These are phyloP conservation scores for Carassius auratus DNA, from an alignment of 2,113 vertebrate species.

Conservation along the genomic window DNA sequence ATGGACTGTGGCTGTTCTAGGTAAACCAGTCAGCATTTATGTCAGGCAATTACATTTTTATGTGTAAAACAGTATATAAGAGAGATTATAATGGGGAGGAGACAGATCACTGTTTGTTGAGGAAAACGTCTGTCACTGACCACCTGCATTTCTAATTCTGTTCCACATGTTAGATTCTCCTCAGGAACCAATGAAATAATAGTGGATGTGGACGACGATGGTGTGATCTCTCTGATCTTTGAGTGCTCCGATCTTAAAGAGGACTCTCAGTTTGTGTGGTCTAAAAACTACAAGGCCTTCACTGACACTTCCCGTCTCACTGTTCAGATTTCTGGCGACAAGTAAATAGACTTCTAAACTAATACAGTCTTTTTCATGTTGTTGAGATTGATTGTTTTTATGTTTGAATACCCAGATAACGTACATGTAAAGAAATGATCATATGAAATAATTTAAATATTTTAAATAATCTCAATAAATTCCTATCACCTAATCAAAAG, in stretches of 20 bases:
- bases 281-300: constrained; percentile 89
- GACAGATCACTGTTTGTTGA: neutral
- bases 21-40: constrained; percentile 67
- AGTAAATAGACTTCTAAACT: constrained; percentile 74
- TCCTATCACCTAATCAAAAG: too few species aligned
- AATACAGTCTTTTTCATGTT: neutral
- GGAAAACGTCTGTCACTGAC: neutral
- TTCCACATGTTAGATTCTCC: neutral
- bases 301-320: constrained; percentile 84
- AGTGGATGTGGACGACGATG: constrained; percentile 90
- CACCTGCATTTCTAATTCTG: neutral
- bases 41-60: neutral
- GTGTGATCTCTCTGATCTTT: constrained; percentile 92
- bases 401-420: neutral
- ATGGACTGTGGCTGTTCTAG: constrained; percentile 95
- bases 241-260: constrained; percentile 90
- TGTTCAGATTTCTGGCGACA: constrained; percentile 83
- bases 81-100: neutral
- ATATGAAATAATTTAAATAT: too few species aligned
- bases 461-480: too few species aligned
- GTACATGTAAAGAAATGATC: too few species aligned
- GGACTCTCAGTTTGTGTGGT: constrained; percentile 91
- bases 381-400: neutral
- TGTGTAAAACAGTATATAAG: neutral
- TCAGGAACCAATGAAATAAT: constrained; percentile 92